Base-by-base conservation (phyloP, 2,888 invertebrate genomes). In the Heliconius erato region DNA sequence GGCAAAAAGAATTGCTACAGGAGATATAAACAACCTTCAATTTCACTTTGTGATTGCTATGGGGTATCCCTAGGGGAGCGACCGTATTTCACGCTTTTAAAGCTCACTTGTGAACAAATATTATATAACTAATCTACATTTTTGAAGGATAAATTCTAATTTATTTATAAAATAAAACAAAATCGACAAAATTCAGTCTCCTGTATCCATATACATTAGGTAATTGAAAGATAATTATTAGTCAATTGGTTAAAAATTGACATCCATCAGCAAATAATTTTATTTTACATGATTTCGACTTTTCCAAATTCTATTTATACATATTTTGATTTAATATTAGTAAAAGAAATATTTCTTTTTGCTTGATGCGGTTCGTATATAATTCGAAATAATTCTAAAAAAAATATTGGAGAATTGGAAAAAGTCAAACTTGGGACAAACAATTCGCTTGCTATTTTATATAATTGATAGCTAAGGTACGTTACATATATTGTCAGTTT, bases 121-220 rank as follows among this genome's bases (percentile, higher is more conserved):
- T 69, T 59, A 59, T 77, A 76, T 69, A 78, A 67, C 28, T 76
- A 76, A 49, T 67, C 78, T 78, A 78, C 26, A 67, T 44, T 32
- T 23, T 77, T 76, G 71, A 71, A 81, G 69, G 40, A 78, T 71
- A 81, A 11, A 68, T 44, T 40, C 63, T 81, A 44, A 28, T 68
- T 69, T 59, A 68, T 63, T 69, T 40, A 67, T 69, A 84, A 68
- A 74, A 49, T 77, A 81, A 78, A 28, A 72, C 35, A 67, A 82
- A 80, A 82, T 82, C 80, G 84, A 82, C 85, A 85, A 86, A 85
- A 85, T 86, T 88, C 88, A 88, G 88, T 88, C 87, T 88, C 91
- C 92, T 91, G 91, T 91, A 86, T 81, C 83, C 84, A 83, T 83
- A 83, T 82, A 54, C 54, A 54, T 54, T 54, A 54, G 23, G 54